Evolutionary conservation across 2,113 vertebrate genomes (phyloP).

Genomic region (Pholis gunnellus): DNA sequence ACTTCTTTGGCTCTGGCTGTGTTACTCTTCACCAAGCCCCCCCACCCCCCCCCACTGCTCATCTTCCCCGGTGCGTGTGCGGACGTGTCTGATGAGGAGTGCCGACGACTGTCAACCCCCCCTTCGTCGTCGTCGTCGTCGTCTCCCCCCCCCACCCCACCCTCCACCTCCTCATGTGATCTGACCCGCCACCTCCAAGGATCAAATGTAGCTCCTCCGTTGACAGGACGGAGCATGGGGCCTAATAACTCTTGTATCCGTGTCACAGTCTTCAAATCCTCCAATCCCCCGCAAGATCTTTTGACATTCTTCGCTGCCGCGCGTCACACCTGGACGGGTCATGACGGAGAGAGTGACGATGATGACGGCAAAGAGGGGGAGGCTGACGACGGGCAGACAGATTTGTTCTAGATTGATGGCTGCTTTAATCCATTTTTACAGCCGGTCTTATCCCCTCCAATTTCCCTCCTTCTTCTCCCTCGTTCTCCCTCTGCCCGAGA

Average conservation of each 20-base stretch:
- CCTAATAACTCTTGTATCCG: constrained; percentile 2
- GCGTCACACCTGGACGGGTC: constrained; percentile 38
- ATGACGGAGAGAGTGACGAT: constrained; percentile 5
- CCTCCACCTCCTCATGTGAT: neutral
- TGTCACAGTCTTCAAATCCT: constrained; percentile 17
- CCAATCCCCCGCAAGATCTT: neutral
- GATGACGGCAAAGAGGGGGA: constrained; percentile 34
- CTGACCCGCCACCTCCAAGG: neutral
- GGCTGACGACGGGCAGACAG: constrained; percentile 9
- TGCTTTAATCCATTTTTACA: constrained; percentile 23
- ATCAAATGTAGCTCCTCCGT: constrained; percentile 41
- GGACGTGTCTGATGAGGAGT: constrained; percentile 62
- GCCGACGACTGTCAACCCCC: constrained; percentile 16
- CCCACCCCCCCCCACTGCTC: constrained; percentile 10
- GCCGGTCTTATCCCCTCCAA: neutral
- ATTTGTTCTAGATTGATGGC: constrained; percentile 34
- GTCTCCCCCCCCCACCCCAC: neutral
- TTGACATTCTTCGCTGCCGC: constrained; percentile 31
- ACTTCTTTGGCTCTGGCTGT: constrained; percentile 54
- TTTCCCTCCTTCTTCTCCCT: neutral
- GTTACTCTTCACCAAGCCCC: constrained; percentile 26
- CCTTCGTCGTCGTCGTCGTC: neutral
- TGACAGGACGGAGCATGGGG: neutral
- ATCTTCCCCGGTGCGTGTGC: constrained; percentile 40
- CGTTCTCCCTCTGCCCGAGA: neutral